A percentile compares a stretch with the other conserved stretches of the same genome.
phyloP scores from a whole-genome alignment of 2,888 invertebrate genomes.

The Orthosia gothica region DNA sequence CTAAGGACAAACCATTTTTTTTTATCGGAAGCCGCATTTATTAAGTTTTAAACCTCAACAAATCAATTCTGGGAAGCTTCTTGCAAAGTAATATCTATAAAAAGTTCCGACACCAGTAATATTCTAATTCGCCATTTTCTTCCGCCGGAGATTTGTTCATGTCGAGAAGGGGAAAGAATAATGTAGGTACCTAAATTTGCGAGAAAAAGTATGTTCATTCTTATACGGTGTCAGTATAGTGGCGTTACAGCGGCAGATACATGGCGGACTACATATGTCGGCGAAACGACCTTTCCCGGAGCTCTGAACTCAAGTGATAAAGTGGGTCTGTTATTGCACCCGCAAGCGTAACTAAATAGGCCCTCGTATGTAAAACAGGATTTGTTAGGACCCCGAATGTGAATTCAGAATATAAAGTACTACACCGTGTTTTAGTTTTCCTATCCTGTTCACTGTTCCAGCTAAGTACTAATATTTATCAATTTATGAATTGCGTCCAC shows the following conservation, averaged over 20 bases:
- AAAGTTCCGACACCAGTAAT: constrained; percentile 34
- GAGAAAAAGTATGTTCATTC: constrained; percentile 14
- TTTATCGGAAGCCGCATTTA: constrained; percentile 4
- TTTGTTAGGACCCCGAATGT: constrained; percentile 35
- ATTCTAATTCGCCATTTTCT: constrained; percentile 30
- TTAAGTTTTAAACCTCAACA: constrained; percentile 28
- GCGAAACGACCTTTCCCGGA: constrained; percentile 40
- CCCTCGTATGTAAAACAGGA: constrained; percentile 56
- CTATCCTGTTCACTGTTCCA: not conserved
- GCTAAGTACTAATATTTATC: constrained; percentile 16
- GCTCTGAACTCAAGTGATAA: constrained; percentile 54
- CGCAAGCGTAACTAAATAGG: constrained; percentile 55
- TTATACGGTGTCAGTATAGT: constrained; percentile 17
- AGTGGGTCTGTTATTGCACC: constrained; percentile 62
- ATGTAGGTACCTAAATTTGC: not conserved
- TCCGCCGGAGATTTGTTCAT: constrained; percentile 7
- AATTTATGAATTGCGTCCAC: not conserved
- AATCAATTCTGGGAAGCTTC: constrained; percentile 30
- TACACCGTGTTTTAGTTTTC: constrained; percentile 14
- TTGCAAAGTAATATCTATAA: constrained; percentile 10
- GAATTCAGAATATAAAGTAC: constrained; percentile 13
- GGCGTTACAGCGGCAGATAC: constrained; percentile 38
- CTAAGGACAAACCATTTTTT: constrained; percentile 11
- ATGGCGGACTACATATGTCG: constrained; percentile 53
- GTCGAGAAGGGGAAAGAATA: not conserved